Percentiles rank a stretch among this genome's conserved stretches.
Evolutionary conservation across 1,140 invertebrate species (phyloP).

Genomic region (Ceratoteleas bidentatus): DNA sequence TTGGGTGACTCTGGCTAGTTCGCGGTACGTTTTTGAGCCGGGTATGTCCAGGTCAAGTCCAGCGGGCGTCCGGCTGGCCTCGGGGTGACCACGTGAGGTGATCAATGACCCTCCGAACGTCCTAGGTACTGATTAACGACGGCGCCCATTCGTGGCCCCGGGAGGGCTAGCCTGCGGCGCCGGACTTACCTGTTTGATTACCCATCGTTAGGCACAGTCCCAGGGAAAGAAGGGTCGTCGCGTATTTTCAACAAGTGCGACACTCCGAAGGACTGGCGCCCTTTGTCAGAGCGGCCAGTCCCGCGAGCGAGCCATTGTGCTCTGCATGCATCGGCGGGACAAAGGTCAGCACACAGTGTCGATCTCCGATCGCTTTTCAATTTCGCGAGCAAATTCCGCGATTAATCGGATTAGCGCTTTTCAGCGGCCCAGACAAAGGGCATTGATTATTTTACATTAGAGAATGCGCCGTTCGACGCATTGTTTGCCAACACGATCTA

Average conservation of each 20-base stretch:
- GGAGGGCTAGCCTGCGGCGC: constrained; percentile 31
- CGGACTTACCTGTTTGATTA: constrained; percentile 14
- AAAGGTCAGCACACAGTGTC: constrained; percentile 46
- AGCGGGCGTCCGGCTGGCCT: constrained; percentile 18
- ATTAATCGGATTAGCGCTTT: constrained; percentile 8
- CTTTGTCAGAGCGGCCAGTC: constrained; percentile 22
- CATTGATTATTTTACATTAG: constrained; percentile 16
- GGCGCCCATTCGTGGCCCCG: constrained; percentile 20
- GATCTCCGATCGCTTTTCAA: constrained; percentile 4
- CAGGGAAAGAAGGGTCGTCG: not conserved
- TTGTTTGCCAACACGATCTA: constrained; percentile 34
- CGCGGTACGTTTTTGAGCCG: too few species aligned
- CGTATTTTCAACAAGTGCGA: constrained; percentile 25
- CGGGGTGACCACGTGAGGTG: constrained; percentile 45
- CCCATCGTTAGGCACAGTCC: constrained; percentile 1
- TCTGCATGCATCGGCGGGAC: constrained; percentile 29
- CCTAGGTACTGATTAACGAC: constrained; percentile 54
- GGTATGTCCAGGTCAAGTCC: too few species aligned
- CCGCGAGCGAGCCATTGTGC: constrained; percentile 43
- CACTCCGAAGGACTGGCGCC: constrained; percentile 17
- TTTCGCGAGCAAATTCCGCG: constrained; percentile 8
- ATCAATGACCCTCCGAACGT: constrained; percentile 53
- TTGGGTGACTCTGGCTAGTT: too few species aligned
- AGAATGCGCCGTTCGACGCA: constrained; percentile 31
- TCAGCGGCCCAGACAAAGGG: constrained; percentile 26